Conservation (phyloP, 2,888 invertebrate species). For the Aspidiotus rigidus region DNA sequence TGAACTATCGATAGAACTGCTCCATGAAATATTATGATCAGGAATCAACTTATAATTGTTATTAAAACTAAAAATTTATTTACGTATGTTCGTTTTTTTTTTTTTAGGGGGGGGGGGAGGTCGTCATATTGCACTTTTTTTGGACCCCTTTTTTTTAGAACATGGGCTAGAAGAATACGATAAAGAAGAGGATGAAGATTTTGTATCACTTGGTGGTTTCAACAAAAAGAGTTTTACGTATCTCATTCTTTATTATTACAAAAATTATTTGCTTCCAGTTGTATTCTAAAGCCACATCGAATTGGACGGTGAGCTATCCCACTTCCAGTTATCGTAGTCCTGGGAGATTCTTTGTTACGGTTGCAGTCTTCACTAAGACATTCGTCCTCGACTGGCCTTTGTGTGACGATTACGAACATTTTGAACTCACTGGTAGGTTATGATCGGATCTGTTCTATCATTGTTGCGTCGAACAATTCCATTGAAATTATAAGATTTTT, state of each 20-base stretch:
- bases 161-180: no score
- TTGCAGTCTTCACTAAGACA: constrained; percentile 44
- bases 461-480: constrained; percentile 6
- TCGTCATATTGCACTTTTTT: no score
- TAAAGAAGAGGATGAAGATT: no score
- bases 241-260: not conserved
- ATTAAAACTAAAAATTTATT: no score
- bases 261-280: not conserved
- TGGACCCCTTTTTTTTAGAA: no score
- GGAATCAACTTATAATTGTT: no score
- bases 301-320: constrained; percentile 56
- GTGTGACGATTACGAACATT: constrained; percentile 41
- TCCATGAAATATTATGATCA: not conserved
- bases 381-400: constrained; percentile 43
- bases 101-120: no score
- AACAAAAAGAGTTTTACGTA: not conserved
- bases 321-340: constrained; percentile 46
- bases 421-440: constrained; percentile 47
- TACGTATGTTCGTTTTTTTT: no score
- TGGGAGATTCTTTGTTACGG: constrained; percentile 52
- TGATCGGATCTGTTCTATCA: constrained; percentile 3
- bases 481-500: not conserved
- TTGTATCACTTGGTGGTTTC: no score
- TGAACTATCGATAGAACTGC: not conserved
- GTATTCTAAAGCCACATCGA: constrained; percentile 41